Conservation (phyloP, 53 echinoderm and acorn worm species). For the Antedon mediterranea region DNA sequence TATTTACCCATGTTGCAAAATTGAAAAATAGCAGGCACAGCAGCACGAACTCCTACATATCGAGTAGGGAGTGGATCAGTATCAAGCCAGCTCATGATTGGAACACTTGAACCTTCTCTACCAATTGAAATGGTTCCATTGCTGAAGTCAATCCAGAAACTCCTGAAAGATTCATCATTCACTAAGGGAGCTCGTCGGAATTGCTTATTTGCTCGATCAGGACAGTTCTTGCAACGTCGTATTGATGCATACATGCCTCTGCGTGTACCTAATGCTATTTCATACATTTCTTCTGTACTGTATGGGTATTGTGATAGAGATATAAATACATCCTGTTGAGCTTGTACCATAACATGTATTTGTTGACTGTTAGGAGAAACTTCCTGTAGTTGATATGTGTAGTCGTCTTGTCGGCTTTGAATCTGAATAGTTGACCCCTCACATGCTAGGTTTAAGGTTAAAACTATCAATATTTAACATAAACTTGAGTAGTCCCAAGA, state of each 20-base stretch:
- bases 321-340: constrained; percentile 1
- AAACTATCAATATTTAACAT: too few species aligned
- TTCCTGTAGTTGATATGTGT: background rate
- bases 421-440: background rate
- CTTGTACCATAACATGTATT: constrained; percentile 6
- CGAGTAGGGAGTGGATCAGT: constrained; percentile 8
- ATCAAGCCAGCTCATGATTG: constrained; percentile 16
- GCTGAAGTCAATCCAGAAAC: constrained; percentile 20
- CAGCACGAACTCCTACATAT: constrained; percentile 10
- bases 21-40: background rate
- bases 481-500: too few species aligned
- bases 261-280: constrained; percentile 8
- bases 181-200: background rate
- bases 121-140: constrained; percentile 15
- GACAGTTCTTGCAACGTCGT: background rate
- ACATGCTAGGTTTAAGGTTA: background rate
- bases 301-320: constrained; percentile 1
- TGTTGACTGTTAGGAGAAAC: background rate
- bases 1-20: constrained; percentile 32
- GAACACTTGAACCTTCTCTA: background rate
- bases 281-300: constrained; percentile 10
- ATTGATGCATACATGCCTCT: constrained; percentile 9
- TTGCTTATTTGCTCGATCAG: background rate
- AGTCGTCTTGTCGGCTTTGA: background rate
- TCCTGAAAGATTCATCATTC: constrained; percentile 6